Conservation (phyloP, 2,888 invertebrate species). For the Dryococelus australis region DNA sequence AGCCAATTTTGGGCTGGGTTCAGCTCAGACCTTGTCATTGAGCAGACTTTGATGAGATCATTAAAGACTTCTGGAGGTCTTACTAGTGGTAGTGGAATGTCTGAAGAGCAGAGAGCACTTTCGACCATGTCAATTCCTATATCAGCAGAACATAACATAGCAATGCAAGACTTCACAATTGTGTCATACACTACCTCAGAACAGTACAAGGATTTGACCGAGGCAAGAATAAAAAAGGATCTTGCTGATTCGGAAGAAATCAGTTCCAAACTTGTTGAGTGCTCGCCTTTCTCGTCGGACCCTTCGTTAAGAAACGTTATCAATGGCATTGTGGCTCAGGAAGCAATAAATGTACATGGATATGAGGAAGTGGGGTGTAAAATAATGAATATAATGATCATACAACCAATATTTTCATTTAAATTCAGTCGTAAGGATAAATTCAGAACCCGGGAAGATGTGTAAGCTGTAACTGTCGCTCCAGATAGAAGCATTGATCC, state of each 20-base stretch:
- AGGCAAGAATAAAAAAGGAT: background rate
- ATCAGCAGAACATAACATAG: background rate
- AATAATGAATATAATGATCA: background rate
- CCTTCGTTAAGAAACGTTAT: slow-evolving; percentile 6
- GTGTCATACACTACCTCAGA: background rate
- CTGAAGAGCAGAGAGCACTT: background rate
- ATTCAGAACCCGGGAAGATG: background rate
- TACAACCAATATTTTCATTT: background rate
- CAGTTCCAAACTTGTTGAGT: background rate
- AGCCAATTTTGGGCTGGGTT: background rate
- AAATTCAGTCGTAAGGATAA: background rate
- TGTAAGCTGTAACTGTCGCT: background rate
- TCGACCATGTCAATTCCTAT: background rate
- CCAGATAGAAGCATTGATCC: no score
- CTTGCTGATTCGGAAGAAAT: background rate
- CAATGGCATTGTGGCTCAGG: background rate
- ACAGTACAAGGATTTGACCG: background rate
- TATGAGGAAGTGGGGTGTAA: background rate
- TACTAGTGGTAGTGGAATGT: background rate
- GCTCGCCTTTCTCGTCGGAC: background rate
- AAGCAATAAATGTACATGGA: background rate
- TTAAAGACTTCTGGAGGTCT: slow-evolving; percentile 5
- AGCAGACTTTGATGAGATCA: slow-evolving; percentile 4
- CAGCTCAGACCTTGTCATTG: background rate
- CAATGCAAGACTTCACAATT: background rate